A percentile compares a stretch with the other conserved stretches of the same genome.
Evolutionary conservation across 2,113 vertebrate genomes (phyloP).

Genomic region (Eleginops maclovinus): DNA sequence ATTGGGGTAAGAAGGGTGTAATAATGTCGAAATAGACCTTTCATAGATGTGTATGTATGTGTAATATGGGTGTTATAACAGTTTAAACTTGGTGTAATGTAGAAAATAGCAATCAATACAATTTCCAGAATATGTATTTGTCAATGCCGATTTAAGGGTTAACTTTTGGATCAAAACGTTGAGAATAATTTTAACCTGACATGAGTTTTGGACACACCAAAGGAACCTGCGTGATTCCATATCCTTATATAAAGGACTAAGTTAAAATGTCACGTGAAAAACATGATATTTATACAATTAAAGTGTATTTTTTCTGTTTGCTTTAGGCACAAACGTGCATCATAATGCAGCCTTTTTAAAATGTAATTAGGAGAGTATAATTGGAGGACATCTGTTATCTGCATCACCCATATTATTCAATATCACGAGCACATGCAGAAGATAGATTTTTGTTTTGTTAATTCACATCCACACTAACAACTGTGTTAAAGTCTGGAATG

Average conservation of each 20-base stretch:
- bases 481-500: slow-evolving; percentile 25
- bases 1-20: too few relatives aligned
- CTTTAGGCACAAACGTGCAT: slow-evolving; percentile 61
- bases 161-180: neutral
- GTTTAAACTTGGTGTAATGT: too few relatives aligned
- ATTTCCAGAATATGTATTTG: too few relatives aligned
- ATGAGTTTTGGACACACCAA: neutral
- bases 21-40: too few relatives aligned
- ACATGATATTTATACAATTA: slow-evolving; percentile 44
- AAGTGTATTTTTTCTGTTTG: slow-evolving; percentile 43
- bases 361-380: slow-evolving; percentile 72
- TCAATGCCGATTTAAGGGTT: too few relatives aligned
- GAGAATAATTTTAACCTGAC: neutral
- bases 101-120: too few relatives aligned
- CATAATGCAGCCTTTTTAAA: slow-evolving; percentile 73
- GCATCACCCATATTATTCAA: slow-evolving; percentile 57
- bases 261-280: slow-evolving; percentile 29
- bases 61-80: too few relatives aligned
- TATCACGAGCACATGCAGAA: slow-evolving; percentile 39
- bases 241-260: slow-evolving; percentile 5
- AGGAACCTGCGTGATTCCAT: slow-evolving; percentile 2
- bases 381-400: slow-evolving; percentile 77
- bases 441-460: slow-evolving; percentile 36
- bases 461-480: slow-evolving; percentile 6
- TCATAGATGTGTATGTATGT: too few relatives aligned